phyloP scores from a whole-genome alignment of 1,140 invertebrate genomes.

The Scaptomyza graminum region DNA sequence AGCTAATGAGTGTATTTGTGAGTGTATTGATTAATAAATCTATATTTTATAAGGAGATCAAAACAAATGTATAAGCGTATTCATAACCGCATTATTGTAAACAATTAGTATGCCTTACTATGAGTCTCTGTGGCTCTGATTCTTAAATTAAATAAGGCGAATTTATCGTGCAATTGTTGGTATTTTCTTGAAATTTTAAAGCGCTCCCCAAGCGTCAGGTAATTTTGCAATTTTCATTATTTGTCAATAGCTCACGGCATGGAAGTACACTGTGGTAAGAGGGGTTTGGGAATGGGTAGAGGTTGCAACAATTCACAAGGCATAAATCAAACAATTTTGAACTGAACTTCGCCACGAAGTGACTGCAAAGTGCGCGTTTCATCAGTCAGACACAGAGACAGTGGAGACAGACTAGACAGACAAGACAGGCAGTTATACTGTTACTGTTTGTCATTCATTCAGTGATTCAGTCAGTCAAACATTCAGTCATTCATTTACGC shows the following conservation, averaged over 20 bases:
- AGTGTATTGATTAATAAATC: not conserved
- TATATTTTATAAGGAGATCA: too few species aligned
- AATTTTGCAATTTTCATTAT: constrained; percentile 76
- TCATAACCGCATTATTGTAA: not conserved
- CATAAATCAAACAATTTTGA: constrained; percentile 79
- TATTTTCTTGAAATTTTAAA: constrained; percentile 35
- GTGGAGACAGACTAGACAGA: constrained; percentile 9
- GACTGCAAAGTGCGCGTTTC: not conserved
- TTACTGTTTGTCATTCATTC: constrained; percentile 44
- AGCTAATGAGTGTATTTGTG: constrained; percentile 10
- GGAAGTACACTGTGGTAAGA: too few species aligned
- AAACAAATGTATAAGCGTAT: too few species aligned
- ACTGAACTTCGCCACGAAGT: constrained; percentile 52
- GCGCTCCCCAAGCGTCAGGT: constrained; percentile 55
- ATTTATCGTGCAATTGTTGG: constrained; percentile 4
- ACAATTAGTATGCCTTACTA: constrained; percentile 1
- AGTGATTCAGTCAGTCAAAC: constrained; percentile 60
- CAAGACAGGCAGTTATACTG: constrained; percentile 40
- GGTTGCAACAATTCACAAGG: constrained; percentile 74
- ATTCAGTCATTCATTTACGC: constrained; percentile 63
- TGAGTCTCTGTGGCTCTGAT: not conserved
- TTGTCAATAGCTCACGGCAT: constrained; percentile 61
- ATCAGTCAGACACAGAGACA: not conserved
- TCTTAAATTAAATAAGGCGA: not conserved
- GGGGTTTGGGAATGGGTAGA: not conserved